Conservation (phyloP, 23 tunicate species). For the Trididemnum clinides region DNA sequence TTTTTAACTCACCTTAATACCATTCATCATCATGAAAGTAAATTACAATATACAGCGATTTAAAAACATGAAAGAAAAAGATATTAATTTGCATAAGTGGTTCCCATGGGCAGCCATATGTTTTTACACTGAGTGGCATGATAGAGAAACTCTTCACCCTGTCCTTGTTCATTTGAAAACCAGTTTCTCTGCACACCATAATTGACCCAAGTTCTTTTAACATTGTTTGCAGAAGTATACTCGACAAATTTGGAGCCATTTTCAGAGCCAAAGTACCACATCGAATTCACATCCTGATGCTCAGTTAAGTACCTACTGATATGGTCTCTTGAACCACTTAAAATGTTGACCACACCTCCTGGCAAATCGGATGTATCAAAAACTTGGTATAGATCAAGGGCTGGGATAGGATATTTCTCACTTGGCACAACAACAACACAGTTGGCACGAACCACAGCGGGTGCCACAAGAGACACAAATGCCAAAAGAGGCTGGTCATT, state of each 20-base stretch:
- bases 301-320: constrained; percentile 83
- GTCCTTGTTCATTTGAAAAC: constrained; percentile 59
- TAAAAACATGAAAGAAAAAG: too few relatives aligned
- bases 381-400: constrained; percentile 92
- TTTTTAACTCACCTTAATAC: too few relatives aligned
- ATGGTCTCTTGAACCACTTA: constrained; percentile 92
- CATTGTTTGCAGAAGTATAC: constrained; percentile 85
- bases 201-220: constrained; percentile 98
- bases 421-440: constrained; percentile 89
- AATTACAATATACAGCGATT: too few relatives aligned
- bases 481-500: constrained; percentile 82
- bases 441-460: constrained; percentile 88
- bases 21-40: too few relatives aligned
- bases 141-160: constrained; percentile 91
- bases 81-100: constrained; percentile 87
- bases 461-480: constrained; percentile 91
- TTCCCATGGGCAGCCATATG: constrained; percentile 99
- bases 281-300: constrained; percentile 90
- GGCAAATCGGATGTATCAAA: constrained; percentile 98
- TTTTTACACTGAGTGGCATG: constrained; percentile 98
- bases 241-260: constrained; percentile 96
- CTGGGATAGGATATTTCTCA: constrained; percentile 89
- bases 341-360: constrained; percentile 89
- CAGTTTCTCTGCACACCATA: constrained; percentile 81
- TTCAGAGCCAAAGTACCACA: constrained; percentile 98